Evolutionary conservation across 1,140 invertebrate genomes (phyloP).

Genomic region (Cotesia typhae): DNA sequence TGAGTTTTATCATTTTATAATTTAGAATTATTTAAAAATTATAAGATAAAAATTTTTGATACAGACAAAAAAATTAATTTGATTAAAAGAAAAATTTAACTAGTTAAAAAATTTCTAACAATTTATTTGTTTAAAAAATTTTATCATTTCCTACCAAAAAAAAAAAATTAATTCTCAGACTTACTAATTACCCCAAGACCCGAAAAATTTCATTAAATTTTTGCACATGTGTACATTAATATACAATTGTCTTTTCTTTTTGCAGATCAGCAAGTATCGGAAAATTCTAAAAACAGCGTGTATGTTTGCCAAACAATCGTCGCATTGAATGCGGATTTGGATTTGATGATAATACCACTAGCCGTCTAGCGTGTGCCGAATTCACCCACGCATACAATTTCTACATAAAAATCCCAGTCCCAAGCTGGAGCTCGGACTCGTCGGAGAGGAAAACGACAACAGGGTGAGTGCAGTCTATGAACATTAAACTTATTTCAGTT

Average conservation of each 20-base stretch:
- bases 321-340: constrained; percentile 38
- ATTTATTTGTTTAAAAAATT: too few species aligned
- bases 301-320: constrained; percentile 43
- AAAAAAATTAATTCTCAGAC: too few species aligned
- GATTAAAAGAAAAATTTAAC: too few species aligned
- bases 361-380: neutral
- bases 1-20: too few species aligned
- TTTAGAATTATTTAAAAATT: too few species aligned
- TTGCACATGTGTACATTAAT: too few species aligned
- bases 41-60: too few species aligned
- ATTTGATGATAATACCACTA: constrained; percentile 33
- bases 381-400: constrained; percentile 31
- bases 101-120: too few species aligned
- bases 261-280: constrained; percentile 4
- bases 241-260: neutral
- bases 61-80: too few species aligned
- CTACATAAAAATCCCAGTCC: neutral
- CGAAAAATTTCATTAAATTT: too few species aligned
- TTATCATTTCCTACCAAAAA: too few species aligned
- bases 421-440: neutral
- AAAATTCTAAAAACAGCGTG: constrained; percentile 42
- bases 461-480: constrained; percentile 26
- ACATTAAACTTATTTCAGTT: neutral
- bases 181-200: too few species aligned
- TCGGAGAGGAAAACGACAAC: neutral